Evolutionary conservation across 2,888 invertebrate genomes (phyloP).

Genomic region (Orthonychiurus folsomi): DNA sequence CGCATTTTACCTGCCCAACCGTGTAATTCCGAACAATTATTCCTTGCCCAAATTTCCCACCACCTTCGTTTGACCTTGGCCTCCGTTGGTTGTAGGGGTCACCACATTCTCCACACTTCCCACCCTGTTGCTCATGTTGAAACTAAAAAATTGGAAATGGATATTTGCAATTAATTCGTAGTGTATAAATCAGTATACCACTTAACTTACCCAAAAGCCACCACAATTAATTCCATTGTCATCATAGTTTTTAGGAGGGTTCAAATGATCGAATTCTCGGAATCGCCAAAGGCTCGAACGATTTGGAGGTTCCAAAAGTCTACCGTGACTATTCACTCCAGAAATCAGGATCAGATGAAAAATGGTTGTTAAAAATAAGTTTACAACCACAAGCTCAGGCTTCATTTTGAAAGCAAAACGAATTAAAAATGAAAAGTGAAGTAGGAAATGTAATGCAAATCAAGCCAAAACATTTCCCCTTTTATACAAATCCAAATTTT

Average conservation of each 20-base stretch:
- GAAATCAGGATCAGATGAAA: not conserved
- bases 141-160: not conserved
- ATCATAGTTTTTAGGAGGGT: constrained; percentile 24
- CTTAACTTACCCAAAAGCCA: constrained; percentile 16
- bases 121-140: constrained; percentile 6
- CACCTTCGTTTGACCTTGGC: constrained; percentile 13
- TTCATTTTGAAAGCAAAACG: not conserved
- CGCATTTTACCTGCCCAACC: constrained; percentile 8
- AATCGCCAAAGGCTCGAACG: constrained; percentile 26
- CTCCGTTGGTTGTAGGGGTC: constrained; percentile 8
- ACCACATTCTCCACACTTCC: constrained; percentile 13
- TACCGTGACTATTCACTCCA: not conserved
- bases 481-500: not conserved
- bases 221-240: constrained; percentile 32
- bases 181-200: not conserved
- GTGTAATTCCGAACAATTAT: constrained; percentile 11
- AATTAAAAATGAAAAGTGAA: too few species aligned
- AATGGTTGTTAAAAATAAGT: too few species aligned
- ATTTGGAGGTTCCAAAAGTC: constrained; percentile 22
- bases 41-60: constrained; percentile 6
- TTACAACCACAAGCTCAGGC: too few species aligned
- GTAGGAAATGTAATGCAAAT: not conserved
- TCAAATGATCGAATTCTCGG: constrained; percentile 19
- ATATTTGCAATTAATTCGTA: not conserved
- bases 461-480: not conserved